Conservation (phyloP, 2,888 invertebrate species). For the Augiades crinisus region DNA sequence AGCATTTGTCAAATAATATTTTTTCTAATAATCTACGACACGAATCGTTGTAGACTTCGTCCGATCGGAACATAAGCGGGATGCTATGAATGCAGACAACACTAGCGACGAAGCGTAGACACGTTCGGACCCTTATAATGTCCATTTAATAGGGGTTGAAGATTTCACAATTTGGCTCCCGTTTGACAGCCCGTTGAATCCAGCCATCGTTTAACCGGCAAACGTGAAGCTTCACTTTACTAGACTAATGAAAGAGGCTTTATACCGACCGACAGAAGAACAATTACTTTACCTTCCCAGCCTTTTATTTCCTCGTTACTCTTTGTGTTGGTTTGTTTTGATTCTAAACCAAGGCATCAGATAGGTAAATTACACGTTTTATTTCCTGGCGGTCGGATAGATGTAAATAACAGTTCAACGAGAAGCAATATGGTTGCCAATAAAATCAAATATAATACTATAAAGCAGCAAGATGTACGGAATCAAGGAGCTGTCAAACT, state of each 20-base stretch:
- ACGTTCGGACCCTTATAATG: constrained; percentile 13
- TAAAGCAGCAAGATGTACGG: constrained; percentile 39
- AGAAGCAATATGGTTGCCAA: constrained; percentile 36
- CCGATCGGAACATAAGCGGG: constrained; percentile 12
- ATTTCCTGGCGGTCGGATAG: constrained; percentile 11
- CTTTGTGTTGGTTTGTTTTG: neutral
- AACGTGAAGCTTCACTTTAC: neutral
- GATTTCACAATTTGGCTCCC: constrained; percentile 17
- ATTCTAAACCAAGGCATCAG: neutral
- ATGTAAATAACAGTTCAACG: constrained; percentile 28
- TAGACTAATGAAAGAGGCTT: constrained; percentile 11
- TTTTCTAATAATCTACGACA: constrained; percentile 26
- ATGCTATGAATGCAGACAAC: constrained; percentile 1
- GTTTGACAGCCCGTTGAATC: constrained; percentile 43
- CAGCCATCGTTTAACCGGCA: constrained; percentile 7
- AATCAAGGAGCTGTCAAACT: constrained; percentile 42
- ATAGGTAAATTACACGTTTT: neutral
- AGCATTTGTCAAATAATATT: constrained; percentile 45
- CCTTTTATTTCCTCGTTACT: neutral
- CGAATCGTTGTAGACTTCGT: constrained; percentile 6
- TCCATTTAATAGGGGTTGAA: constrained; percentile 16
- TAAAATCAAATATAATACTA: constrained; percentile 38
- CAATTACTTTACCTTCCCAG: too few species aligned
- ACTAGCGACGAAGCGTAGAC: constrained; percentile 8
- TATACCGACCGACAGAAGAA: neutral